Conservation (phyloP, 2,797 vertebrate genomes). For the Gephyroberyx darwinii region DNA sequence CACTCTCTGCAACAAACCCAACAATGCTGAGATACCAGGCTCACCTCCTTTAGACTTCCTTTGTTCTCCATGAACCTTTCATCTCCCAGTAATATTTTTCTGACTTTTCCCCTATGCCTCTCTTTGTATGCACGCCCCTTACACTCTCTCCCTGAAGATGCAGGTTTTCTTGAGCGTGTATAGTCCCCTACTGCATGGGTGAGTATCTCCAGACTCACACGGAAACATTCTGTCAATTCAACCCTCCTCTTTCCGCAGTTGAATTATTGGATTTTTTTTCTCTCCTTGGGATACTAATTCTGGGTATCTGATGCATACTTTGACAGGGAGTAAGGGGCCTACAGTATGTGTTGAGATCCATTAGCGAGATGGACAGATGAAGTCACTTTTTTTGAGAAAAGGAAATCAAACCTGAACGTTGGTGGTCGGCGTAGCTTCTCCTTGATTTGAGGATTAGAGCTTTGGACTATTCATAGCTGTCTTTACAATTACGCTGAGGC, state of each 20-base stretch:
- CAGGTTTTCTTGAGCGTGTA: slow-evolving; percentile 2
- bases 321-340: slow-evolving; percentile 13
- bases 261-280: slow-evolving; percentile 12
- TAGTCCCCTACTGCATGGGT: background rate
- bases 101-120: background rate
- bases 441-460: slow-evolving; percentile 73
- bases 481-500: slow-evolving; percentile 72
- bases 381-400: slow-evolving; percentile 39
- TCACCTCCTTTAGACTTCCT: slow-evolving; percentile 8
- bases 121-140: background rate
- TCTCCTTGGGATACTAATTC: slow-evolving; percentile 7
- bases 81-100: slow-evolving; percentile 18
- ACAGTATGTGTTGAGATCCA: slow-evolving; percentile 32
- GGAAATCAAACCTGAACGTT: slow-evolving; percentile 58
- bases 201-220: background rate
- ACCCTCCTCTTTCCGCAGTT: background rate
- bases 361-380: slow-evolving; percentile 38
- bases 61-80: slow-evolving; percentile 22
- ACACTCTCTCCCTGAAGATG: slow-evolving; percentile 6
- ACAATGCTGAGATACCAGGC: background rate
- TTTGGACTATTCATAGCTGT: slow-evolving; percentile 60
- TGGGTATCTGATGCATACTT: slow-evolving; percentile 34
- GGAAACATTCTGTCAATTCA: slow-evolving; percentile 4
- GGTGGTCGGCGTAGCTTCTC: slow-evolving; percentile 53
- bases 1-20: background rate